These are phyloP conservation scores for Dendrolimus pini DNA, from an alignment of 2,888 invertebrate genomes.

Conservation along the genomic window DNA sequence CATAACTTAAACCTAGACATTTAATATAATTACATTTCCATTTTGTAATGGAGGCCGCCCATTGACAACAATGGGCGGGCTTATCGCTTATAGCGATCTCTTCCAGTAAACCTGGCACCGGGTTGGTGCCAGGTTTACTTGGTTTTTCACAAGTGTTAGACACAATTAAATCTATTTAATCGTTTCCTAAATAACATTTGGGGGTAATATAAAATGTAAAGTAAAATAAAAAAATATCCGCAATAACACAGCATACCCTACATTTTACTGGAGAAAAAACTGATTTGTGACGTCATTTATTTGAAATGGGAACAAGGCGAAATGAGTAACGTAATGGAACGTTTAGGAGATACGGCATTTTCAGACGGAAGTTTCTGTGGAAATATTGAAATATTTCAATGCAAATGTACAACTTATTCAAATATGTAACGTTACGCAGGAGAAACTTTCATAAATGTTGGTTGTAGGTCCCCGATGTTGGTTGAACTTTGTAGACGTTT, in stretches of 20 bases:
- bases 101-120: too few species aligned
- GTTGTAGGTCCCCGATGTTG: background rate
- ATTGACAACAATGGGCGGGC: too few species aligned
- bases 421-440: background rate
- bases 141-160: too few species aligned
- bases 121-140: too few species aligned
- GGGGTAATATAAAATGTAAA: too few species aligned
- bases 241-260: background rate
- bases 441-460: background rate
- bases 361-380: conserved; percentile 1
- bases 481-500: too few species aligned
- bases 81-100: too few species aligned
- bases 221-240: background rate
- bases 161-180: too few species aligned
- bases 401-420: conserved; percentile 8
- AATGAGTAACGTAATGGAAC: conserved; percentile 3
- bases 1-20: too few species aligned
- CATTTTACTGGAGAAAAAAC: conserved; percentile 4
- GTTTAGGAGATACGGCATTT: conserved; percentile 5
- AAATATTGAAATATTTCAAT: conserved; percentile 3
- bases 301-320: conserved; percentile 3
- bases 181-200: too few species aligned
- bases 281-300: conserved; percentile 8
- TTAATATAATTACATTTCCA: too few species aligned
- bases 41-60: too few species aligned